These are phyloP conservation scores for Hirtodrosophila alboralis DNA, from an alignment of 2,888 invertebrate species.

Conservation along the genomic window DNA sequence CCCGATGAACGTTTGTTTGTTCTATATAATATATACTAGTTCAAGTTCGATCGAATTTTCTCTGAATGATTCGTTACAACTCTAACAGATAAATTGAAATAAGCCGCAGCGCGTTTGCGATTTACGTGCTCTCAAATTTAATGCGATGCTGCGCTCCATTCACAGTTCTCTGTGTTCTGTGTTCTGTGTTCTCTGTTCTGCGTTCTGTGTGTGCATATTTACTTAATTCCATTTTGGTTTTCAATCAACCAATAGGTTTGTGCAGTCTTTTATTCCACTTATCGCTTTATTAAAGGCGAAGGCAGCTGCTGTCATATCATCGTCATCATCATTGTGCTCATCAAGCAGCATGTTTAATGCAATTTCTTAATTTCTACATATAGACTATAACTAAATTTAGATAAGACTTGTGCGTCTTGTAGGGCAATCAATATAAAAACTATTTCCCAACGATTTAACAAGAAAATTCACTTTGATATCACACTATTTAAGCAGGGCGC, in stretches of 20 bases:
- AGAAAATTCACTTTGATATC: conserved; percentile 69
- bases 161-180: conserved; percentile 31
- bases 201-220: conserved; percentile 60
- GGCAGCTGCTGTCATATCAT: conserved; percentile 44
- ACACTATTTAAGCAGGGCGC: conserved; percentile 37
- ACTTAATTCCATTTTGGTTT: conserved; percentile 76
- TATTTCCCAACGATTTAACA: conserved; percentile 79
- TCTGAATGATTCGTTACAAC: too few relatives aligned
- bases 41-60: too few relatives aligned
- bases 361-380: too few relatives aligned
- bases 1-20: too few relatives aligned
- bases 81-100: conserved; percentile 29
- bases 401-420: too few relatives aligned
- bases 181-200: too few relatives aligned
- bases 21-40: too few relatives aligned
- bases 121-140: conserved; percentile 66
- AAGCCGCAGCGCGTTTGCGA: conserved; percentile 52
- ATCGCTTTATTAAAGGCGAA: conserved; percentile 52
- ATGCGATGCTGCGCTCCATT: conserved; percentile 60
- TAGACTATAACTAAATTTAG: too few relatives aligned
- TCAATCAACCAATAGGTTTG: conserved; percentile 74
- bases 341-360: conserved; percentile 1
- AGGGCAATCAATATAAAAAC: conserved; percentile 62
- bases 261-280: conserved; percentile 51
- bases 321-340: conserved; percentile 13